Evolutionary conservation across 2,888 invertebrate species (phyloP).

Genomic region (Corbicula japonica): DNA sequence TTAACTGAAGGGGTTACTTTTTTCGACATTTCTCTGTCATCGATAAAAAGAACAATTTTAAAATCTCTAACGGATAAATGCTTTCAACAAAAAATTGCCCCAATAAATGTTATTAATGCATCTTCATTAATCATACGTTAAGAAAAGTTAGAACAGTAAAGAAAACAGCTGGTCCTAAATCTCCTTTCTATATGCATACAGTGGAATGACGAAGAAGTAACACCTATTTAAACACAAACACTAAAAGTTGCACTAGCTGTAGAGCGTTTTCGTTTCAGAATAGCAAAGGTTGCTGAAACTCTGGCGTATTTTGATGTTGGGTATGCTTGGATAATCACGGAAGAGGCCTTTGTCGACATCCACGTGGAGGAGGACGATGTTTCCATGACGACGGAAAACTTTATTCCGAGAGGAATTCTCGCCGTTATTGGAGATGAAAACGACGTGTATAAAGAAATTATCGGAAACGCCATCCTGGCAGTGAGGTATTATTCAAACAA

Average conservation of each 20-base stretch:
- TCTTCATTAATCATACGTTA: too few species aligned
- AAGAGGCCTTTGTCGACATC: conserved; percentile 51
- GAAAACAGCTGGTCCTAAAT: too few species aligned
- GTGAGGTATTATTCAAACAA: conserved; percentile 18
- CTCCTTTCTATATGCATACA: too few species aligned
- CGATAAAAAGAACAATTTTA: too few species aligned
- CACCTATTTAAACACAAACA: too few species aligned
- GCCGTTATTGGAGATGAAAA: conserved; percentile 68
- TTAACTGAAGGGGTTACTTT: too few species aligned
- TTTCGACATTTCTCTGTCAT: too few species aligned
- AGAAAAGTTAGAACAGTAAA: too few species aligned
- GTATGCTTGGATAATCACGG: conserved; percentile 82
- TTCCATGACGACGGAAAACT: background rate
- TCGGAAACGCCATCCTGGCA: conserved; percentile 19
- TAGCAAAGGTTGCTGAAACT: conserved; percentile 70
- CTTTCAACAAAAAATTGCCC: too few species aligned
- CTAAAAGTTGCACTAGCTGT: background rate
- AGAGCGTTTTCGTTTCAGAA: conserved; percentile 15
- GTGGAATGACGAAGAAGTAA: too few species aligned
- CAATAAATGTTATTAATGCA: too few species aligned
- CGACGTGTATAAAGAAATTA: conserved; percentile 29
- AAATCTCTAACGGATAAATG: too few species aligned
- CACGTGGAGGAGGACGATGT: conserved; percentile 3
- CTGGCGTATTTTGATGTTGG: conserved; percentile 76
- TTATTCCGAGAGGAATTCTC: conserved; percentile 68